Evolutionary conservation across 2,797 vertebrate genomes (phyloP).

Genomic region (Coracias cyanogaster): DNA sequence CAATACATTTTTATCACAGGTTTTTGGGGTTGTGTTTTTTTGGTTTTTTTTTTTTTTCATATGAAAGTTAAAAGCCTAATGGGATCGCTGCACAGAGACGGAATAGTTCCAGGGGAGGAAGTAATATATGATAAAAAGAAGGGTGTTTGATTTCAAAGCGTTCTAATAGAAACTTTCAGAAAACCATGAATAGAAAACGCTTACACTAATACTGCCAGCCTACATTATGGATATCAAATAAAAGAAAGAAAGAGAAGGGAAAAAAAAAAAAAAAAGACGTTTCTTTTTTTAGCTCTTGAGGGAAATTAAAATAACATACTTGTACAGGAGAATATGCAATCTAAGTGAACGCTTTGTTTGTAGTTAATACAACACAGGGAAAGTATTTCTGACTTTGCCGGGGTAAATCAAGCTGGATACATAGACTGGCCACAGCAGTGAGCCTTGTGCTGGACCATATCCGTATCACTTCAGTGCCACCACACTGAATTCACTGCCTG

Average conservation of each 20-base stretch:
- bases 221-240: slow-evolving; percentile 51
- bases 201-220: slow-evolving; percentile 47
- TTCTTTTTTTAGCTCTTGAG: slow-evolving; percentile 61
- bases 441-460: not conserved
- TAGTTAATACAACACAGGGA: slow-evolving; percentile 1
- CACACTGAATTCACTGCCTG: not conserved
- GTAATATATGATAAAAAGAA: slow-evolving; percentile 74
- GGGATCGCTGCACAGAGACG: slow-evolving; percentile 65
- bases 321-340: slow-evolving; percentile 16
- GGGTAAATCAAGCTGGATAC: slow-evolving; percentile 28
- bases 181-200: slow-evolving; percentile 51
- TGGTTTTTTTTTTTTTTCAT: not conserved
- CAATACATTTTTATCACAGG: slow-evolving; percentile 74
- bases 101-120: slow-evolving; percentile 76
- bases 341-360: slow-evolving; percentile 14
- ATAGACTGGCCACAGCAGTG: not conserved
- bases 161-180: slow-evolving; percentile 50
- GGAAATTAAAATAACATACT: slow-evolving; percentile 61
- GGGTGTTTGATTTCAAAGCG: slow-evolving; percentile 79
- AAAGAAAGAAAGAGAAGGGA: not conserved
- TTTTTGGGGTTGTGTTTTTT: not conserved
- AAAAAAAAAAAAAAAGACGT: not conserved
- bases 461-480: not conserved
- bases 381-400: slow-evolving; percentile 8
- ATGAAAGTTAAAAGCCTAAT: slow-evolving; percentile 72